Percentiles rank a stretch among this genome's conserved stretches.
phyloP scores from a whole-genome alignment of 1,140 invertebrate genomes.

The Heliothis virescens region DNA sequence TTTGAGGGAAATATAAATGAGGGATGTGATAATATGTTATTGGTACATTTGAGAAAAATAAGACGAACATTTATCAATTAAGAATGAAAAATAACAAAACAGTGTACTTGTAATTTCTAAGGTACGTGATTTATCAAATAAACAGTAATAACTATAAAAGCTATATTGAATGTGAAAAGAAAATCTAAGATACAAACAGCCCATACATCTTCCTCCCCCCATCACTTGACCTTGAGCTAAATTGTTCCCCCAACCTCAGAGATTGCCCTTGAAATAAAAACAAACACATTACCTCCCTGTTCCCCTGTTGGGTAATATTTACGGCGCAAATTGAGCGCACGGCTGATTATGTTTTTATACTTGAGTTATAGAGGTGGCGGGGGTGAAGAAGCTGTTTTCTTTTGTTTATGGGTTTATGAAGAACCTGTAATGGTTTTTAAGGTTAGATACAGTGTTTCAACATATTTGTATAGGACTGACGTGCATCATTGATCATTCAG shows the following conservation, averaged over 20 bases:
- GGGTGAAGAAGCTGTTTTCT: not conserved
- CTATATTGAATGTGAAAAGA: not conserved
- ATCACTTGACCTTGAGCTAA: conserved; percentile 4
- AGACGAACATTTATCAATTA: no score
- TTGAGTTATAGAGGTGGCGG: not conserved
- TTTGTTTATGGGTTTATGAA: conserved; percentile 1
- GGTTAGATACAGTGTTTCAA: no score
- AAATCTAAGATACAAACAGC: not conserved
- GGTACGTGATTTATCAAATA: no score
- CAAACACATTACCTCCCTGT: conserved; percentile 19
- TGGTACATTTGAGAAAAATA: no score
- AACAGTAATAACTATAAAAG: no score
- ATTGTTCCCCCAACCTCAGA: not conserved
- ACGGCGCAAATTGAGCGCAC: not conserved
- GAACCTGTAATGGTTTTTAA: not conserved
- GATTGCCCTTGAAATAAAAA: conserved; percentile 2
- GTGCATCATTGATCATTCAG: no score
- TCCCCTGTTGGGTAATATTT: conserved; percentile 17
- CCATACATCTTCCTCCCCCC: not conserved
- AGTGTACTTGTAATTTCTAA: no score
- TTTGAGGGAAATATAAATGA: no score
- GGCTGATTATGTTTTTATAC: conserved; percentile 24
- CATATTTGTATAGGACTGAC: no score
- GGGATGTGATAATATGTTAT: no score
- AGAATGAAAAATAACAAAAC: no score